A percentile compares a stretch with the other conserved stretches of the same genome.
phyloP scores from a whole-genome alignment of 2,113 vertebrate genomes.

The Corythaeola cristata region DNA sequence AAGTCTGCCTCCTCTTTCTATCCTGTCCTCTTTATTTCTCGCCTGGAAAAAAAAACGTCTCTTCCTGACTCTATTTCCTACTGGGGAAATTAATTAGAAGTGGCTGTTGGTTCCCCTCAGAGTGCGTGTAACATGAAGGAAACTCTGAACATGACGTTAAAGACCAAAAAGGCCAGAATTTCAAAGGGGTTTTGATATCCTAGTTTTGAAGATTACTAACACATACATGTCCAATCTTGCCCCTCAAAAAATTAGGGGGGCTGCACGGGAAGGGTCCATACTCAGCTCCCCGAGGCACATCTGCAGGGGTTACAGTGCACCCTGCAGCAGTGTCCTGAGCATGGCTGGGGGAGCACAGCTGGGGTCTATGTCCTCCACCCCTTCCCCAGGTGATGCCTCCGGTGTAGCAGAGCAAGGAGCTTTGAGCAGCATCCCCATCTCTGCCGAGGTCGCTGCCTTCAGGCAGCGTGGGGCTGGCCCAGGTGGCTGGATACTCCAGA shows the following conservation, averaged over 20 bases:
- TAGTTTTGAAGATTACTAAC: neutral
- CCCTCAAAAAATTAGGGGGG: neutral
- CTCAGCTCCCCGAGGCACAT: rapidly evolving
- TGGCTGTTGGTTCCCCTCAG: neutral
- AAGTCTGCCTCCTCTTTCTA: neutral
- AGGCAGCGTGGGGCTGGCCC: rapidly evolving
- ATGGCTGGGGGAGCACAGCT: neutral
- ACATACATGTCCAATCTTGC: neutral
- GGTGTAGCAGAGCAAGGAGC: rapidly evolving
- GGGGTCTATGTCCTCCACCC: neutral
- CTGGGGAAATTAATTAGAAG: neutral
- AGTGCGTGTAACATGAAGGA: neutral
- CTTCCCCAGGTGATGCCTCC: neutral
- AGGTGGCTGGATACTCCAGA: neutral
- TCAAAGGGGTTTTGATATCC: neutral
- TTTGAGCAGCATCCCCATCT: neutral
- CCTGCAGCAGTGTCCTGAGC: neutral
- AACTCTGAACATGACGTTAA: neutral
- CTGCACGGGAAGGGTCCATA: neutral
- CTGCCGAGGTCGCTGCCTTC: neutral
- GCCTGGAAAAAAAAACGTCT: neutral
- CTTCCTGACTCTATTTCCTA: neutral
- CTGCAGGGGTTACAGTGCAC: neutral
- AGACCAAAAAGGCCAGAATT: neutral
- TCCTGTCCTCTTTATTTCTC: neutral